A percentile compares a stretch with the other conserved stretches of the same genome.
phyloP scores from a whole-genome alignment of 2,888 invertebrate species.

The Aspidiotus rigidus region DNA sequence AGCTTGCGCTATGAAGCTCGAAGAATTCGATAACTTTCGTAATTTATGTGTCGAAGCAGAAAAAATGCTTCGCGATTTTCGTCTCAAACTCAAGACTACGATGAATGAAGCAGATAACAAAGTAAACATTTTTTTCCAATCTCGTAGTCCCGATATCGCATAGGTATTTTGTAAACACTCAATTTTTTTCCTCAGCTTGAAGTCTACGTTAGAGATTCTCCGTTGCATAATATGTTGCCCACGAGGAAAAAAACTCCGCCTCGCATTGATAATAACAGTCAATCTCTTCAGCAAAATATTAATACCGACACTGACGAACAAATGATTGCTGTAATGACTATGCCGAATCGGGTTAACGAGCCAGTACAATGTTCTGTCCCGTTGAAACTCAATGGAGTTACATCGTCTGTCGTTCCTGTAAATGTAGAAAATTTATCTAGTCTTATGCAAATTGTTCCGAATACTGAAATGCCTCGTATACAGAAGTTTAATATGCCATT shows the following conservation, averaged over 20 bases:
- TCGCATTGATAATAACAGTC: background rate
- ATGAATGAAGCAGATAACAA: constrained; percentile 44
- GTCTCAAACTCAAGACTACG: constrained; percentile 52
- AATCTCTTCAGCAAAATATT: background rate
- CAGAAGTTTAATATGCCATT: constrained; percentile 25
- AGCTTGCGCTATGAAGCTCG: constrained; percentile 54
- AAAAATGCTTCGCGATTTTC: constrained; percentile 57
- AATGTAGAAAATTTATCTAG: constrained; percentile 29
- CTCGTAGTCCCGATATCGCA: background rate
- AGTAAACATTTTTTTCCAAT: constrained; percentile 34
- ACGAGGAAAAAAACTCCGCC: constrained; percentile 8
- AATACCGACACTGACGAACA: constrained; percentile 12
- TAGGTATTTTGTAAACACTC: background rate
- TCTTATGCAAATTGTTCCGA: constrained; percentile 28
- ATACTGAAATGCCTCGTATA: constrained; percentile 23
- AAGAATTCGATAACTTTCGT: constrained; percentile 54
- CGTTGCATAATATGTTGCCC: background rate
- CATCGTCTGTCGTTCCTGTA: constrained; percentile 22
- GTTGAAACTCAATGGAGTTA: constrained; percentile 19
- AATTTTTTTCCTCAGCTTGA: constrained; percentile 4
- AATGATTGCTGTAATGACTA: constrained; percentile 13
- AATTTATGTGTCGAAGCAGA: constrained; percentile 57
- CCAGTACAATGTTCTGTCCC: constrained; percentile 22
- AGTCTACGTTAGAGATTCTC: constrained; percentile 24
- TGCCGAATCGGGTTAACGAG: constrained; percentile 18